phyloP scores from a whole-genome alignment of 2,888 invertebrate species.

The Dynastes grantii region DNA sequence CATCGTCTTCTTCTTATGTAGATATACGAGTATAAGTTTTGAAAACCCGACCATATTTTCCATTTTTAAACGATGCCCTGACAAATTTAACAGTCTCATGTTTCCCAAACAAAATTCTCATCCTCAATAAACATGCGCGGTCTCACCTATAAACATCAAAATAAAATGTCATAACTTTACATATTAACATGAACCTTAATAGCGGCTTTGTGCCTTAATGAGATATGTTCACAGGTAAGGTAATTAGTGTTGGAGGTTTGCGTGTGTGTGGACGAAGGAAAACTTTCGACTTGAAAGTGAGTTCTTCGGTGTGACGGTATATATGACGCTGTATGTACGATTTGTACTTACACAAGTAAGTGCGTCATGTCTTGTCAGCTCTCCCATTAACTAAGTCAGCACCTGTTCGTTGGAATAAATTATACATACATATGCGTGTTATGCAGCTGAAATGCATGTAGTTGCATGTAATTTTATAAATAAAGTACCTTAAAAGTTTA shows the following conservation, averaged over 20 bases:
- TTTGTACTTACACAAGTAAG: neutral
- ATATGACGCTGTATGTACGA: neutral
- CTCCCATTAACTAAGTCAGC: conserved; percentile 6
- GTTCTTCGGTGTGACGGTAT: conserved; percentile 12
- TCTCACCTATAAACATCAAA: conserved; percentile 51
- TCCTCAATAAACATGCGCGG: conserved; percentile 52
- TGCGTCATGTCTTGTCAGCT: conserved; percentile 8
- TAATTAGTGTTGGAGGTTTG: conserved; percentile 43
- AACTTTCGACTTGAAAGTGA: conserved; percentile 1
- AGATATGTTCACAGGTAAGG: conserved; percentile 41
- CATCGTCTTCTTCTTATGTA: conserved; percentile 22
- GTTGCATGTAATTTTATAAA: too few species aligned
- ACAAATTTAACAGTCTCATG: conserved; percentile 52
- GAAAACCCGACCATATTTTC: conserved; percentile 48
- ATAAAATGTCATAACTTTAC: conserved; percentile 51
- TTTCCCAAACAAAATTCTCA: conserved; percentile 54
- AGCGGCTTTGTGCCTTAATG: conserved; percentile 42
- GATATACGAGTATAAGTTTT: conserved; percentile 9
- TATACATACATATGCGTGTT: neutral
- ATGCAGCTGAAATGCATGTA: too few species aligned
- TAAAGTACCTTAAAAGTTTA: too few species aligned
- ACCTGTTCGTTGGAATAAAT: conserved; percentile 33
- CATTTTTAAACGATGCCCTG: conserved; percentile 49
- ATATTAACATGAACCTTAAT: conserved; percentile 48
- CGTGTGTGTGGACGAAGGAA: conserved; percentile 28